phyloP scores from a whole-genome alignment of 2,797 vertebrate species.

The Coregonus sp. region DNA sequence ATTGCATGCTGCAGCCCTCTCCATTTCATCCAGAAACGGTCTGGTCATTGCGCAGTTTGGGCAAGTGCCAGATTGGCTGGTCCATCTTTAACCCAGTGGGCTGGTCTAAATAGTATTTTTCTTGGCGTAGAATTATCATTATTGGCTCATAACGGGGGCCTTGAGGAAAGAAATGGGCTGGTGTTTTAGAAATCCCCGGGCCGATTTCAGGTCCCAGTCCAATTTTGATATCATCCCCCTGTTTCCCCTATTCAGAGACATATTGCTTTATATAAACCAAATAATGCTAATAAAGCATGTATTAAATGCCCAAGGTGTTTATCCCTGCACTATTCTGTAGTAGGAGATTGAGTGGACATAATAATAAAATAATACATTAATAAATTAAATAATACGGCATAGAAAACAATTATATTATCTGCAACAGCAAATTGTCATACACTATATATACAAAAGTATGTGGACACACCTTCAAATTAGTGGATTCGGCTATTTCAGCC shows the following conservation, averaged over 20 bases:
- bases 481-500: no score
- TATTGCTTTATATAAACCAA: neutral
- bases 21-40: neutral
- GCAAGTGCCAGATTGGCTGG: no score
- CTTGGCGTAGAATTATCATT: no score
- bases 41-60: neutral
- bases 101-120: no score
- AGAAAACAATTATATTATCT: neutral
- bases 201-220: neutral
- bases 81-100: no score
- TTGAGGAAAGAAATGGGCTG: no score
- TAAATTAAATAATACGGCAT: neutral
- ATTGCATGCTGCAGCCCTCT: neutral
- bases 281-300: neutral
- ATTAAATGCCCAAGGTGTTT: neutral
- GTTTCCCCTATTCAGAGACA: neutral
- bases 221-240: no score
- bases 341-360: neutral
- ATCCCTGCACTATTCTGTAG: neutral
- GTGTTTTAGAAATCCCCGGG: neutral
- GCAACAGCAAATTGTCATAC: slow-evolving; percentile 25
- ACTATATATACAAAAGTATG: slow-evolving; percentile 10
- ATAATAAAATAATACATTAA: slow-evolving; percentile 1
- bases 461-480: no score
- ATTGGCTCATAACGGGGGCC: no score